Base-by-base conservation (phyloP, 2,113 vertebrate species). In the Blennius ocellaris region DNA sequence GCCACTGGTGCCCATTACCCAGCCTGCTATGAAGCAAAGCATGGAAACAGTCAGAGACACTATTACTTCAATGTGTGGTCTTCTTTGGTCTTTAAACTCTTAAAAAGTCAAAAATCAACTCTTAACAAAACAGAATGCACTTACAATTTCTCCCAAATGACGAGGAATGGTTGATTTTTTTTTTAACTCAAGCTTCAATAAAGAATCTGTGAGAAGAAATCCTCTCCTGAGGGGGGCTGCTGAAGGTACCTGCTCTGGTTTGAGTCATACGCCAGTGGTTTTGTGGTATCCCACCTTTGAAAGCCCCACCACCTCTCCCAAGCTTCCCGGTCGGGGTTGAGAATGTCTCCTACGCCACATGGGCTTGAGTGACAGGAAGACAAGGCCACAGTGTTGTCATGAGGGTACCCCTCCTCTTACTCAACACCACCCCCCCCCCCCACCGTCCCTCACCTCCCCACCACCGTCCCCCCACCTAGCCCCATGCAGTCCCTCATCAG, bases 331-430 rank as follows among this genome's bases (percentile, higher is more conserved):
- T 67, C 38, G 48, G 76, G 55, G 51, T 56, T 43, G 80, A 78
- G 73, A 85, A 71, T 55, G 63, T 60, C 78, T 78, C 73, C 78
- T 80, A 43, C 5, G 71, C 80, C 63, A 82, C 56, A 11, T 78
- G 76, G 67, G 77, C 60, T 74, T 88, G 91, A 92, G 50, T 88
- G 90, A 91, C 90, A 82, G 81, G 62, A 59, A 88, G 90, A 93
- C 89, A 92, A 90, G 88, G 86, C 90, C 89, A 71, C 78, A 80
- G 69, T 85, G 83, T 89, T 89, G 86, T 91, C 84, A 76, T 17
- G 58, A 68, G 61, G 78, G 30, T 43, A 37, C 9, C 75, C 61
- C 40, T 58, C 30, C 10, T 12, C 12, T 37, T 14, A 40, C 61
- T 8, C 60, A 15, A 30, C 64, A 68, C 36, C 64, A 47, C 60